phyloP scores from a whole-genome alignment of 2,888 invertebrate species.

The Drosophila setosimentum region DNA sequence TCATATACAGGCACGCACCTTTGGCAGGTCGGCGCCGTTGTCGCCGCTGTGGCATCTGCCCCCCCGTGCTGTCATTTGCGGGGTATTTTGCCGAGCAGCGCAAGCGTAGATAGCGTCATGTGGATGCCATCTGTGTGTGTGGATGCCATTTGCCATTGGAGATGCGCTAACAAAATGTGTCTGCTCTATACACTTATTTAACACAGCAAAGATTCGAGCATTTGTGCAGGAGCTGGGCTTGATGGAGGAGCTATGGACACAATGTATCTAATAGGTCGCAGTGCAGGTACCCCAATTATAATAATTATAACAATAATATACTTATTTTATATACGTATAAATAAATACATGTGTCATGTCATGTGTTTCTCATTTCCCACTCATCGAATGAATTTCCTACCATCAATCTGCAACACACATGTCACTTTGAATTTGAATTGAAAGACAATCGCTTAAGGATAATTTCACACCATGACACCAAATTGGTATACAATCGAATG shows the following conservation, averaged over 20 bases:
- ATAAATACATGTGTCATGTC: neutral
- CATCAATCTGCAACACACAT: neutral
- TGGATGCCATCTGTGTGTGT: constrained; percentile 37
- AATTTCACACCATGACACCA: neutral
- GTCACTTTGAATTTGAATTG: neutral
- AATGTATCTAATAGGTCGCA: no score
- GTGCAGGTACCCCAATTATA: no score
- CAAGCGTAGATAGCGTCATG: constrained; percentile 37
- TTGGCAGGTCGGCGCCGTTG: constrained; percentile 35
- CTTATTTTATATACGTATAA: neutral
- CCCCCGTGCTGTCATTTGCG: constrained; percentile 16
- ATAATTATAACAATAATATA: neutral
- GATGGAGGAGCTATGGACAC: no score
- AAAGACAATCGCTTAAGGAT: neutral
- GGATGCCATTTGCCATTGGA: constrained; percentile 37
- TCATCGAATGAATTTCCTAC: neutral
- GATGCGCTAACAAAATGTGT: constrained; percentile 28
- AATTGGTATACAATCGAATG: neutral
- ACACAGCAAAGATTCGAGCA: no score
- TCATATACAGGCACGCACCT: constrained; percentile 39
- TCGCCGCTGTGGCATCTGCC: constrained; percentile 7
- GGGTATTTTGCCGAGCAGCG: constrained; percentile 33
- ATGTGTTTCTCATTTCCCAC: neutral
- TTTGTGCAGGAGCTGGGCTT: no score
- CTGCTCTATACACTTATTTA: neutral